A percentile compares a stretch with the other conserved stretches of the same genome.
Conservation (phyloP, 1,140 invertebrate genomes). For the Bilobella aurantiaca region DNA sequence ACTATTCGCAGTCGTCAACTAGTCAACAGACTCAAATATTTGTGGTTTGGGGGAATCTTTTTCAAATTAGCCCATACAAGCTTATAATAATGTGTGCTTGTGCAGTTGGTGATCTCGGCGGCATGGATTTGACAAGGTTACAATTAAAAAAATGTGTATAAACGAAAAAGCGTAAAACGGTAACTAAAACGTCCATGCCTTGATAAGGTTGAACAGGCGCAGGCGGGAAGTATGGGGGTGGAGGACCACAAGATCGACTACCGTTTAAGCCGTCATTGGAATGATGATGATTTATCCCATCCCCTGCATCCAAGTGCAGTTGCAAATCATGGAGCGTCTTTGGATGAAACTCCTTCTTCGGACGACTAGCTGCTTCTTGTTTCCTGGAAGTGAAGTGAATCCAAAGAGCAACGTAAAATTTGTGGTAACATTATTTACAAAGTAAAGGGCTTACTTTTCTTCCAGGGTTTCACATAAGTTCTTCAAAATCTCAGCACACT, state of each 20-base stretch:
- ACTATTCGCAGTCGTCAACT: too few species aligned
- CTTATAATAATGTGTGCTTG: too few species aligned
- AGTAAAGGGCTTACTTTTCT: conserved; percentile 60
- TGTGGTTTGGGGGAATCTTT: too few species aligned
- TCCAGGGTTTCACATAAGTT: conserved; percentile 71
- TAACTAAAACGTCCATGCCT: conserved; percentile 29
- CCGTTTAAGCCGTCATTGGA: conserved; percentile 47
- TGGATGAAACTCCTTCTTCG: conserved; percentile 82
- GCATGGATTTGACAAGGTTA: too few species aligned
- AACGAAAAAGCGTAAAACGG: conserved; percentile 13
- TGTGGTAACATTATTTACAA: too few species aligned
- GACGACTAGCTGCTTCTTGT: conserved; percentile 76
- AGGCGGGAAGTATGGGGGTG: conserved; percentile 29
- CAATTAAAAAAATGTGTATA: too few species aligned
- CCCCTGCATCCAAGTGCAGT: conserved; percentile 42
- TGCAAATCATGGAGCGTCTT: conserved; percentile 82
- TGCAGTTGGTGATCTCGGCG: too few species aligned
- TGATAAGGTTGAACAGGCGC: conserved; percentile 19
- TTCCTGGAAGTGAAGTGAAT: conserved; percentile 50
- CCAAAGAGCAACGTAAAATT: not conserved
- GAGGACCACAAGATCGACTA: conserved; percentile 39
- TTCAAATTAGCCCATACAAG: too few species aligned
- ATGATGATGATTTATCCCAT: conserved; percentile 45
- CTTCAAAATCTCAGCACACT: conserved; percentile 82
- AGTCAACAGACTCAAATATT: too few species aligned